Evolutionary conservation across 2,113 vertebrate genomes (phyloP), one percentile per base, ranked within the genome.

Genomic region (Ovis aries): DNA sequence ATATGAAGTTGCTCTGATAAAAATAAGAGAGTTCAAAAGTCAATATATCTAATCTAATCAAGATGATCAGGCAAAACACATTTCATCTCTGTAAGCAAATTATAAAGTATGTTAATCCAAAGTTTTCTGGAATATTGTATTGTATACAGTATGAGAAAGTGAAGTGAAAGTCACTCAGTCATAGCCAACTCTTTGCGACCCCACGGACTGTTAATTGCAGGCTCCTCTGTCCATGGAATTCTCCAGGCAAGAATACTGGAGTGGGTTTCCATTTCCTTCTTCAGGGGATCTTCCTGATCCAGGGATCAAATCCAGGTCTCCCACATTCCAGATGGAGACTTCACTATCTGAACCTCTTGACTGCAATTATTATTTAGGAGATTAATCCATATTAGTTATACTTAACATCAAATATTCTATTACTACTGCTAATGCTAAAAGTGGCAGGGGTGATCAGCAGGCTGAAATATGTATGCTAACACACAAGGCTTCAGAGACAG

Each of bases 161-260:
- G n/a, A 40, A 40, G 17, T 71, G 67, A 71, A 71, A 71, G 10
- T 40, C 67, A 71, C 2, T 5, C 67, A 40, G 67, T 12, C 1
- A 2, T 40, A 71, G 23, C n/a, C n/a, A 1, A 23, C 19, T 40
- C n/a, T 21, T 36, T 40, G 67, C 0, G 1, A 71, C 36, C 19
- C 67, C n/a, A 23, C 13, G 19, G 67, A 23, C 19, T 71, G 67
- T 40, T 23, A n/a, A 19, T 40, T 36, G 2, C 5, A 71, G n/a
- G 19, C 19, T 71, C 19, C 19, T 40, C 19, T 40, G 67, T 40
- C 67, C n/a, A 23, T 23, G 9, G n/a, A 71, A 23, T 12, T 71
- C 67, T 40, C 67, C 67, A 23, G 36, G 67, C 67, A 71, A 12
- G n/a, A 23, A 71, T 23, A 71, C 5, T 71, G 67, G 67, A 71